A percentile compares a stretch with the other conserved stretches of the same genome.
Evolutionary conservation across 2,797 vertebrate species (phyloP).

Genomic region (Acipenser transmontanus): DNA sequence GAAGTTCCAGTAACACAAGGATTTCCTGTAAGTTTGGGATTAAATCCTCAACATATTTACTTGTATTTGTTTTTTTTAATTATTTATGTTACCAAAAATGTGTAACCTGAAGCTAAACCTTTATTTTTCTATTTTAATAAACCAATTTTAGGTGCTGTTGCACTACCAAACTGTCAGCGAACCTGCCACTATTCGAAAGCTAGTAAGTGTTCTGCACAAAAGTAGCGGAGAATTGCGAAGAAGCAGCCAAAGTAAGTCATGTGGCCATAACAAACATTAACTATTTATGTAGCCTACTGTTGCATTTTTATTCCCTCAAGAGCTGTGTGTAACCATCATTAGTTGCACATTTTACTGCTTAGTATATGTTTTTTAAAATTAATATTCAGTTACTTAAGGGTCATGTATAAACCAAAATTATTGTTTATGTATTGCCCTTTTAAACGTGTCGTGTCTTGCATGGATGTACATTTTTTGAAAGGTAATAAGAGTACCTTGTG

Average conservation of each 20-base stretch:
- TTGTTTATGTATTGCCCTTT: not conserved
- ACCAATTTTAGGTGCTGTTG: constrained; percentile 70
- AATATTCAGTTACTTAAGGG: not conserved
- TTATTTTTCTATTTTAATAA: too few relatives aligned
- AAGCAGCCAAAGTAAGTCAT: constrained; percentile 93
- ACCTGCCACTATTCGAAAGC: constrained; percentile 81
- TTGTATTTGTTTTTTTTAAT: not conserved
- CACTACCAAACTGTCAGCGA: constrained; percentile 95
- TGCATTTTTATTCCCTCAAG: too few relatives aligned
- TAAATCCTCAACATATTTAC: not conserved
- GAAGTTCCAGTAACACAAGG: constrained; percentile 91
- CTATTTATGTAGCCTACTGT: too few relatives aligned
- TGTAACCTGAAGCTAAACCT: not conserved
- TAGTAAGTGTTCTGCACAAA: constrained; percentile 87
- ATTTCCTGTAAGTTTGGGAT: constrained; percentile 74
- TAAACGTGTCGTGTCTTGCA: not conserved
- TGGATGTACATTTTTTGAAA: not conserved
- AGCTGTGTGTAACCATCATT: too few relatives aligned
- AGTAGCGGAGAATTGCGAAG: constrained; percentile 90
- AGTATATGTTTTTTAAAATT: too few relatives aligned
- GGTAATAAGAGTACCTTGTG: not conserved
- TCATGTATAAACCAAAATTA: not conserved
- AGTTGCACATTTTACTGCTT: too few relatives aligned
- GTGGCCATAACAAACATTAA: not conserved
- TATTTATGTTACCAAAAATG: not conserved